These are phyloP conservation scores for Pontoporia blainvillei DNA, from an alignment of 2,113 vertebrate species.

Conservation along the genomic window DNA sequence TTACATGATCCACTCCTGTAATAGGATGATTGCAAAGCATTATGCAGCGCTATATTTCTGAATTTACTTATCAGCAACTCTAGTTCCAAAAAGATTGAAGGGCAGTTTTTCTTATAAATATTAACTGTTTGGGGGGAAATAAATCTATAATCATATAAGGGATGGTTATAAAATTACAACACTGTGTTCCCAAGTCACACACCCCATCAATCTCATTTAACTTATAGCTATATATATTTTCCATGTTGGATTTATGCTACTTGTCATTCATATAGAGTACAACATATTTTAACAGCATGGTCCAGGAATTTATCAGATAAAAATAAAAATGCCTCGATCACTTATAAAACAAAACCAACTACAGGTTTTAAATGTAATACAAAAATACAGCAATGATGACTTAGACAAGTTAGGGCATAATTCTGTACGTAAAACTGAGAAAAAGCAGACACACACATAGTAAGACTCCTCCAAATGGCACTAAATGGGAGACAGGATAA, in stretches of 20 bases:
- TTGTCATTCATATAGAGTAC: background rate
- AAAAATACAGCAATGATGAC: background rate
- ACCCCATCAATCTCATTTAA: background rate
- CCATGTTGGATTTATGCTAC: background rate
- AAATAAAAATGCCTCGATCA: background rate
- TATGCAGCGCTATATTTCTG: background rate
- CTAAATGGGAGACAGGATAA: background rate
- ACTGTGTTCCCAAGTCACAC: background rate
- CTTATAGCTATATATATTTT: background rate
- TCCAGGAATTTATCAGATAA: background rate
- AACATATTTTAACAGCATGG: background rate
- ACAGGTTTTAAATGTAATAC: background rate
- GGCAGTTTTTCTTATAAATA: background rate
- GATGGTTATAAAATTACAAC: constrained; percentile 17
- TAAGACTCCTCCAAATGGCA: background rate
- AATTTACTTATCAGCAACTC: constrained; percentile 13
- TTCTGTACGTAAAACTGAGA: background rate
- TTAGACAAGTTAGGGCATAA: background rate
- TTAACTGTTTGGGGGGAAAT: background rate
- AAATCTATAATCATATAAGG: background rate
- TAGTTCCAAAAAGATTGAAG: background rate
- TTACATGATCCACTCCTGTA: background rate
- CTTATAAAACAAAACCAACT: background rate
- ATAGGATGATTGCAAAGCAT: background rate
- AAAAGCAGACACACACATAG: background rate